Percentiles rank a stretch among this genome's conserved stretches.
These are phyloP conservation scores for Sylvilagus floridanus DNA, from an alignment of 2,797 vertebrate species.

Conservation along the genomic window DNA sequence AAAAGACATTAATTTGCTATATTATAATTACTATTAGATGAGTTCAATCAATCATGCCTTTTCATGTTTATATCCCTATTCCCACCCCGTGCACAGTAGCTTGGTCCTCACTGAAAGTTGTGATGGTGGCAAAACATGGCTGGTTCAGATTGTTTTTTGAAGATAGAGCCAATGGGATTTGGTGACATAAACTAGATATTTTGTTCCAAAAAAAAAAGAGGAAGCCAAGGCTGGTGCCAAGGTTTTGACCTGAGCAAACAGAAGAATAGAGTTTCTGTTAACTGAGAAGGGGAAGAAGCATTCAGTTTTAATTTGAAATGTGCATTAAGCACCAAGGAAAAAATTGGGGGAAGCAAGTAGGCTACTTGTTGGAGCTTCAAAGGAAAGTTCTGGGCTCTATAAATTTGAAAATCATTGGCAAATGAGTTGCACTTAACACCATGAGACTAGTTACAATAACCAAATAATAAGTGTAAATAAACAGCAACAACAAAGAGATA, in stretches of 20 bases:
- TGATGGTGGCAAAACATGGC: not conserved
- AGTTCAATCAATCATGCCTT: not conserved
- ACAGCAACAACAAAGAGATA: not conserved
- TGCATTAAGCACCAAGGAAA: not conserved
- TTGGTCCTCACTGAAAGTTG: not conserved
- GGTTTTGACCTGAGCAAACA: not conserved
- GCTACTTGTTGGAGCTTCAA: not conserved
- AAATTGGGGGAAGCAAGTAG: not conserved
- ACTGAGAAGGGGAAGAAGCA: not conserved
- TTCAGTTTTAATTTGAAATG: not conserved
- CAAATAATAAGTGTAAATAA: not conserved
- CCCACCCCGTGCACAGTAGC: not conserved
- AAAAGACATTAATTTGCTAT: not conserved
- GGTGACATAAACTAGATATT: not conserved
- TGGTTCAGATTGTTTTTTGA: not conserved
- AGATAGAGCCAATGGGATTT: not conserved
- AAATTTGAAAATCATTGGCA: not conserved
- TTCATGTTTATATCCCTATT: not conserved
- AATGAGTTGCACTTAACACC: conserved; percentile 8
- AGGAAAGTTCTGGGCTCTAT: not conserved
- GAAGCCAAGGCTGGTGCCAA: not conserved
- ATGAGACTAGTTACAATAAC: conserved; percentile 11
- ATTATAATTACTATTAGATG: not conserved
- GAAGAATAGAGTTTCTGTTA: not conserved
- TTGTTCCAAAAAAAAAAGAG: not conserved